phyloP scores from a whole-genome alignment of 2,888 invertebrate genomes.

The Netelia virgata region DNA sequence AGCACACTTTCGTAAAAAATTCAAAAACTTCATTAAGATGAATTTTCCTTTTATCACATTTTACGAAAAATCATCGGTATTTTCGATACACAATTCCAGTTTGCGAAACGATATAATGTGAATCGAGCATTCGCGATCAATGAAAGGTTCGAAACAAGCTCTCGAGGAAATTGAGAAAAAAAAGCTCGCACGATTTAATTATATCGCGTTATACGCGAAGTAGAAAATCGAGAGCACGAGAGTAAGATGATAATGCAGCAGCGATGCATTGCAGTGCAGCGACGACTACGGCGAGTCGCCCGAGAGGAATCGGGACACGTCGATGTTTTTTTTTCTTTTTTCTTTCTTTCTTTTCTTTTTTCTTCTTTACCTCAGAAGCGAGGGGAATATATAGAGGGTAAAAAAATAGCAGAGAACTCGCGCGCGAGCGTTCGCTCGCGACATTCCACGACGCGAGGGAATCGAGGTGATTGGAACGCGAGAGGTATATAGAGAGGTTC shows the following conservation, averaged over 20 bases:
- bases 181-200: conserved; percentile 45
- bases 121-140: not conserved
- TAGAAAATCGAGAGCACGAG: conserved; percentile 56
- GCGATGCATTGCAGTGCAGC: conserved; percentile 32
- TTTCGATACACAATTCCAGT: not conserved
- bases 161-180: conserved; percentile 19
- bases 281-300: conserved; percentile 33
- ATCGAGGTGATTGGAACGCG: conserved; percentile 68
- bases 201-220: conserved; percentile 38
- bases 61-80: not conserved
- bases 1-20: no score
- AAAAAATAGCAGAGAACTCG: conserved; percentile 53
- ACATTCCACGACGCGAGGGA: conserved; percentile 65
- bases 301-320: conserved; percentile 66
- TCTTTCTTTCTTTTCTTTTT: conserved; percentile 14
- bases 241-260: conserved; percentile 54
- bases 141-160: not conserved
- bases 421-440: conserved; percentile 49
- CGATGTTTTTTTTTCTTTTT: conserved; percentile 40
- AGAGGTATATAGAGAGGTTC: conserved; percentile 22
- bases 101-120: not conserved
- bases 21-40: no score
- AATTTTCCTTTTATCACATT: no score
- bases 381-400: conserved; percentile 43
- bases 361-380: conserved; percentile 25